Evolutionary conservation across 1,140 invertebrate genomes (phyloP).

Genomic region (Drosophila saltans): DNA sequence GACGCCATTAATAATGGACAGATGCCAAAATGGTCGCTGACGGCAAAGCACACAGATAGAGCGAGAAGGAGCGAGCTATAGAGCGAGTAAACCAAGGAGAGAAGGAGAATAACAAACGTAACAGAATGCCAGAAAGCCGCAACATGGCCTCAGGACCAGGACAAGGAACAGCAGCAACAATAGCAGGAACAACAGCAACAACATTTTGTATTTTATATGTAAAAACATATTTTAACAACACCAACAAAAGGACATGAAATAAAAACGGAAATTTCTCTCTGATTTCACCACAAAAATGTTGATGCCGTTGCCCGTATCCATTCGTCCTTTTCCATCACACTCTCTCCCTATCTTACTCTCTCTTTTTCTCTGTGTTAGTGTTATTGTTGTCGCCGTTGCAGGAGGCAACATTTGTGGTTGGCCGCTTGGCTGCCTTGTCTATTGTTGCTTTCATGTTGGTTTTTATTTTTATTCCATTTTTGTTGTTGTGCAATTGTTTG

Average conservation of each 20-base stretch:
- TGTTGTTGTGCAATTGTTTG: slow-evolving; percentile 36
- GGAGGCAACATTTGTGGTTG: slow-evolving; percentile 63
- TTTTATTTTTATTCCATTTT: slow-evolving; percentile 31
- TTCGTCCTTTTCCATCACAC: neutral
- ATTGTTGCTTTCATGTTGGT: slow-evolving; percentile 71
- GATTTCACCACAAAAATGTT: slow-evolving; percentile 78
- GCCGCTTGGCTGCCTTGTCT: slow-evolving; percentile 61
- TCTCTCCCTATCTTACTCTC: neutral
- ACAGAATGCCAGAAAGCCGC: slow-evolving; percentile 9
- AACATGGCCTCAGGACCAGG: slow-evolving; percentile 15
- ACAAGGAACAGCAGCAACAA: slow-evolving; percentile 33
- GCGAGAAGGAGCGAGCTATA: neutral
- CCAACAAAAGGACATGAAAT: slow-evolving; percentile 63
- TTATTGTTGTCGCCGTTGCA: slow-evolving; percentile 21
- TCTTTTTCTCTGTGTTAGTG: slow-evolving; percentile 21
- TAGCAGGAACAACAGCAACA: slow-evolving; percentile 27
- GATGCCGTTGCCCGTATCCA: slow-evolving; percentile 32
- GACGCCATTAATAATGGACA: slow-evolving; percentile 76
- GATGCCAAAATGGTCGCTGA: slow-evolving; percentile 41
- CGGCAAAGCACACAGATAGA: slow-evolving; percentile 6
- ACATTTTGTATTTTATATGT: slow-evolving; percentile 48
- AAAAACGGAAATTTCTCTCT: slow-evolving; percentile 79
- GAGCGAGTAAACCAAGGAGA: neutral
- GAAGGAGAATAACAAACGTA: slow-evolving; percentile 5
- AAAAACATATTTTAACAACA: slow-evolving; percentile 72